Evolutionary conservation across 2,888 invertebrate genomes (phyloP).

Genomic region (Baccha elongata): DNA sequence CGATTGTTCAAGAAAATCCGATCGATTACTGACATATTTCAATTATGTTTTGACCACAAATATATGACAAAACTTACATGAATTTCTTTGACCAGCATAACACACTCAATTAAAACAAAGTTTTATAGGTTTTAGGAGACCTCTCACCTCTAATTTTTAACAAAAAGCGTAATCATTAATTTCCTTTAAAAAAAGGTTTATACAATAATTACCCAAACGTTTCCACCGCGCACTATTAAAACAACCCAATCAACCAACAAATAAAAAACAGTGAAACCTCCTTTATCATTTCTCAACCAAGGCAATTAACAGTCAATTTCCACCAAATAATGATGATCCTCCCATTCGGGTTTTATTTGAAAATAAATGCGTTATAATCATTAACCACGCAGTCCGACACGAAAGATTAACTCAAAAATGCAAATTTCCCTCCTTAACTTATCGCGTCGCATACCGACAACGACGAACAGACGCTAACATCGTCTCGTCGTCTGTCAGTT

Average conservation of each 20-base stretch:
- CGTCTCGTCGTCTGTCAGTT: not conserved
- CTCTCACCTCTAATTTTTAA: not conserved
- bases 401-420: conserved; percentile 54
- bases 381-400: conserved; percentile 29
- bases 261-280: conserved; percentile 60
- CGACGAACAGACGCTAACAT: no score
- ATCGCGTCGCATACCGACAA: not conserved
- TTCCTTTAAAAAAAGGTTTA: conserved; percentile 2
- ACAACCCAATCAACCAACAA: not conserved
- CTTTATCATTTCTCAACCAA: conserved; percentile 23
- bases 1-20: no score
- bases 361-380: conserved; percentile 42
- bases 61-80: no score
- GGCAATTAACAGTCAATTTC: conserved; percentile 65
- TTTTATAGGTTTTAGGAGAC: not conserved
- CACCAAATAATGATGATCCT: conserved; percentile 52
- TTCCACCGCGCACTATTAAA: conserved; percentile 38
- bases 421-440: conserved; percentile 45
- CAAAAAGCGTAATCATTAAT: conserved; percentile 25
- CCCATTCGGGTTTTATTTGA: conserved; percentile 40
- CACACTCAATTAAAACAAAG: conserved; percentile 9
- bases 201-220: conserved; percentile 25
- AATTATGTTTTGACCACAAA: no score
- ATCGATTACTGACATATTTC: no score
- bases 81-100: no score